phyloP scores from a whole-genome alignment of 2,113 vertebrate species.

The Mustelus asterias region DNA sequence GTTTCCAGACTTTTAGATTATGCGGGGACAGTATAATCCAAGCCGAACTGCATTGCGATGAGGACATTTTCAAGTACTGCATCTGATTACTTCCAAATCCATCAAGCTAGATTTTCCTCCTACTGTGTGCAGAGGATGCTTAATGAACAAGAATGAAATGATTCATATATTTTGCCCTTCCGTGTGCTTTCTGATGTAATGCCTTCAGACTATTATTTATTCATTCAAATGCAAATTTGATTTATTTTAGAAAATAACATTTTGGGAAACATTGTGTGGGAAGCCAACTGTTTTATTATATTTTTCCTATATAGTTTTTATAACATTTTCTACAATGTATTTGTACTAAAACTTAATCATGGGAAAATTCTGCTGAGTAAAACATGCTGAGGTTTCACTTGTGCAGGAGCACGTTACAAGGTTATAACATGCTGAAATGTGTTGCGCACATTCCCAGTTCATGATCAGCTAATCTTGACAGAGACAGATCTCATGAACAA shows the following conservation, averaged over 20 bases:
- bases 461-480: no score
- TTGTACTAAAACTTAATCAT: no score
- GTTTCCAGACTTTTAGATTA: background rate
- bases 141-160: slow-evolving; percentile 5
- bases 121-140: background rate
- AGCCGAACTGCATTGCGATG: background rate
- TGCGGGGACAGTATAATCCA: background rate
- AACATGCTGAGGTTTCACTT: no score
- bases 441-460: no score
- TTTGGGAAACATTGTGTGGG: background rate
- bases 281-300: no score
- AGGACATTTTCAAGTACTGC: background rate
- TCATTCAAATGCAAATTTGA: background rate
- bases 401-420: no score
- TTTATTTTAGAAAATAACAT: background rate
- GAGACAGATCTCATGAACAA: no score
- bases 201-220: background rate
- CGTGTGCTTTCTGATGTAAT: background rate
- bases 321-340: no score
- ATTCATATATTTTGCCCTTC: background rate
- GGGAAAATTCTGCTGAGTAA: no score
- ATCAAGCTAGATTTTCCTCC: background rate
- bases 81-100: background rate
- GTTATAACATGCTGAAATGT: no score
- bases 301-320: no score